Base-by-base conservation (phyloP, 2,888 invertebrate genomes). In the Lochmaea crataegi region DNA sequence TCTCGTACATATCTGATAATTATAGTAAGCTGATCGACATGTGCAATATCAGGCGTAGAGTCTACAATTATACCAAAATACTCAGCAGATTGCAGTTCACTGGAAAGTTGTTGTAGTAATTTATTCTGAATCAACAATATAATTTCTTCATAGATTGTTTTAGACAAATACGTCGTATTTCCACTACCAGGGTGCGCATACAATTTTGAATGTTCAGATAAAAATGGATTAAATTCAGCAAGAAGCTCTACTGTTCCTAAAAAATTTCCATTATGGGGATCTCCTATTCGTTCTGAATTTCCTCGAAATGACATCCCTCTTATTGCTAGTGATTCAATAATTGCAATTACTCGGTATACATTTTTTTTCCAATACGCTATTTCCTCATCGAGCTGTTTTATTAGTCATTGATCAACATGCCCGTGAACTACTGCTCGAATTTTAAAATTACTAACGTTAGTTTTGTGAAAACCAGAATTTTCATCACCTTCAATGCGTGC, bases 391-490 rank as follows among this genome's bases (percentile, higher is more conserved):
- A 51, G 51, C 51, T 65, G 51, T 51, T 51, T 51, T 32, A 65
- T 65, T 26, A 65, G 32, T 26, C 65, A 14, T 65, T 22, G 6
- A 51, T 51, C 65, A 51, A 51, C 65, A 26, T 42, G 65, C n/a
- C 51, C 51, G 2, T 51, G 26, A 51, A 51, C 32, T 12, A 32
- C 51, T 14, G 12, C 51, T 65, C 65, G 51, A 32, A 14, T 42
- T 65, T 65, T 65, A 26, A 65, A 51, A 32, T 65, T 22, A 32
- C 65, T 26, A 14, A 65, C 14, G 38, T 38, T 60, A 14, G 38
- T 60, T 60, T 60, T 60, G 9, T 60, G 60, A 26, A 26, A 6
- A 60, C n/a, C 38, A n/a, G 60, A 60, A 60, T 60, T 60, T 60
- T 60, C 60, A n/a, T 60, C n/a, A n/a, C n/a, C n/a, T n/a, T n/a